Base-by-base conservation (phyloP, 2,888 invertebrate genomes). In the Scotopteryx bipunctaria region DNA sequence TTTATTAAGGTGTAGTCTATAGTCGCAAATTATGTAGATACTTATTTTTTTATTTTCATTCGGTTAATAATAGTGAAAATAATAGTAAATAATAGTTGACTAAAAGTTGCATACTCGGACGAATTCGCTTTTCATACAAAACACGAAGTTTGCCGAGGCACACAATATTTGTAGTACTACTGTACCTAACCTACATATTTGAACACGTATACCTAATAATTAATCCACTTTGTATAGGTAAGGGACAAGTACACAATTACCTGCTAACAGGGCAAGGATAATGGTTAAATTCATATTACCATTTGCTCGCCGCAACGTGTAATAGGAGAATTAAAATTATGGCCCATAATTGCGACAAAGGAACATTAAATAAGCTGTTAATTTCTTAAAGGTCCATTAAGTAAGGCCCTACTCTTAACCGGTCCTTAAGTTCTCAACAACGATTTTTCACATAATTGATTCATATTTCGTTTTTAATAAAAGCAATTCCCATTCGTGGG, bases 331-430 rank as follows among this genome's bases (percentile, higher is more conserved):
- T 17, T 31, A 25, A 23, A n/a, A 17, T 51, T 29, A 45, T 35
- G 23, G 31, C 16, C 35, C 33, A 36, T 51, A 51, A 51, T 41
- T 31, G 35, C 25, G 35, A 19, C 50, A 9, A 5, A 44, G 21
- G 19, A 16, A 19, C 21, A 27, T 32, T n/a, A 42, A 32, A 32
- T 21, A 6, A 42, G 42, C 25, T 40, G 40, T 29, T 29, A 40
- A 38, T 38, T 25, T 27, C 16, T 9, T 40, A 13, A 33, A 25
- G 19, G 37, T 38, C 16, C 29, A 32, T 23, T 15, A 37, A 19
- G 11, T 21, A 19, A 9, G n/a, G n/a, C n/a, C n/a, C n/a, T 27
- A 9, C 27, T 27, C 11, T 11, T 9, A 27, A 27, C 9, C 27
- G 3, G 27, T 5, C 27, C 27, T 27, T 11, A 27, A n/a, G n/a